Conservation (phyloP, 2,797 vertebrate species). For the Kryptopterus vitreolus region DNA sequence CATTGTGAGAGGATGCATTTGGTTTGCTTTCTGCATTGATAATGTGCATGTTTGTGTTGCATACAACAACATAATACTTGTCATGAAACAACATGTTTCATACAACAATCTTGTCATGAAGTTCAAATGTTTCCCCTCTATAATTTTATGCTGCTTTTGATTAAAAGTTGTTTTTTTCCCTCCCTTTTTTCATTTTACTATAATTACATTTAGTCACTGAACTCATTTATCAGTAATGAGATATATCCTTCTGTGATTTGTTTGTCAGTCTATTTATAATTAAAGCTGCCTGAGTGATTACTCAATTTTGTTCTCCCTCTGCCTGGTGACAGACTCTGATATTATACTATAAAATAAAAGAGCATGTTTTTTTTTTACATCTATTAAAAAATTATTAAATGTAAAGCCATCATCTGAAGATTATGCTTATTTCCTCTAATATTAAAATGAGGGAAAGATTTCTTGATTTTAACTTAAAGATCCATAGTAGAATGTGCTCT, state of each 20-base stretch:
- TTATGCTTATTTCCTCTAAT: not conserved
- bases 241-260: conserved; percentile 8
- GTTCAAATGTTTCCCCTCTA: not conserved
- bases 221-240: conserved; percentile 6
- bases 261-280: conserved; percentile 9
- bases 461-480: not conserved
- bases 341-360: not conserved
- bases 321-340: not conserved
- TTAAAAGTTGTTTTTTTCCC: not conserved
- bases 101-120: not conserved
- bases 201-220: conserved; percentile 21
- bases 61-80: not conserved
- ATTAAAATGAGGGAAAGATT: not conserved
- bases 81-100: not conserved
- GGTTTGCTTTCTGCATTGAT: not conserved
- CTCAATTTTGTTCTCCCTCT: not conserved
- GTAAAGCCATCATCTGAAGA: not conserved
- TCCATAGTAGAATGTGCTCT: too few species aligned
- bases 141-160: not conserved
- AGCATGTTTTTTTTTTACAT: not conserved
- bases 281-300: not conserved
- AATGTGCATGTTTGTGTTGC: not conserved
- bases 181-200: not conserved
- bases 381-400: not conserved
- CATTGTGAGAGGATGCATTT: too few species aligned